Evolutionary conservation across 2,113 vertebrate genomes (phyloP).

Genomic region (Pollachius pollachius): DNA sequence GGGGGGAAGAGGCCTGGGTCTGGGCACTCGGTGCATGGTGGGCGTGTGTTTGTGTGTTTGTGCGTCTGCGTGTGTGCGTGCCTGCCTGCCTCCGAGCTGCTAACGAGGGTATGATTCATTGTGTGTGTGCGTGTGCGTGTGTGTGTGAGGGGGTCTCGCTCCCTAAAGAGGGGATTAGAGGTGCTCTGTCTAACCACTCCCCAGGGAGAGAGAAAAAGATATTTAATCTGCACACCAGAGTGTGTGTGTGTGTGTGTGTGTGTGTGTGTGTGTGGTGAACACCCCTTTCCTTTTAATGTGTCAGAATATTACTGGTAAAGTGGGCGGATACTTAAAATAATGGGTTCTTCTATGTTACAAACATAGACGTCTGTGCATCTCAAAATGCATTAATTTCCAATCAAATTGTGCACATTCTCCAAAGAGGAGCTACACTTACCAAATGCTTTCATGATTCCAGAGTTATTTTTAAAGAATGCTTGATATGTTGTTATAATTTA

Average conservation of each 20-base stretch:
- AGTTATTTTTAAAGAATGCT: too few relatives aligned
- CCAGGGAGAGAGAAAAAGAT: constrained; percentile 63
- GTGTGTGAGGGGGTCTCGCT: constrained; percentile 29
- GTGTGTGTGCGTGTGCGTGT: constrained; percentile 28
- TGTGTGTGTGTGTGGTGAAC: constrained; percentile 11
- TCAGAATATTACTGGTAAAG: too few relatives aligned
- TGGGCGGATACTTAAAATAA: too few relatives aligned
- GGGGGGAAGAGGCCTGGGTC: constrained; percentile 67
- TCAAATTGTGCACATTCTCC: too few relatives aligned
- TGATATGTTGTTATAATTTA: too few relatives aligned
- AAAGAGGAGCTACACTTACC: too few relatives aligned
- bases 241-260: constrained; percentile 19
- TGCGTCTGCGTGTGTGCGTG: constrained; percentile 65
- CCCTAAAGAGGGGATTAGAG: constrained; percentile 75
- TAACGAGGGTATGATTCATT: constrained; percentile 73
- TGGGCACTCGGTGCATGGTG: constrained; percentile 63
- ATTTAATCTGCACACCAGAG: constrained; percentile 63
- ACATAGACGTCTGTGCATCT: too few relatives aligned
- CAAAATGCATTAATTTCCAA: too few relatives aligned
- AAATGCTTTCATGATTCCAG: too few relatives aligned
- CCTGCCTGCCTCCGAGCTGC: constrained; percentile 65
- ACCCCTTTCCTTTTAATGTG: too few relatives aligned
- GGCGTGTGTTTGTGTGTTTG: constrained; percentile 73
- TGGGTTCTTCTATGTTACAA: too few relatives aligned
- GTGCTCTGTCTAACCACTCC: constrained; percentile 71